These are phyloP conservation scores for Apocrypta bakeri DNA, from an alignment of 1,140 invertebrate species.

Conservation along the genomic window DNA sequence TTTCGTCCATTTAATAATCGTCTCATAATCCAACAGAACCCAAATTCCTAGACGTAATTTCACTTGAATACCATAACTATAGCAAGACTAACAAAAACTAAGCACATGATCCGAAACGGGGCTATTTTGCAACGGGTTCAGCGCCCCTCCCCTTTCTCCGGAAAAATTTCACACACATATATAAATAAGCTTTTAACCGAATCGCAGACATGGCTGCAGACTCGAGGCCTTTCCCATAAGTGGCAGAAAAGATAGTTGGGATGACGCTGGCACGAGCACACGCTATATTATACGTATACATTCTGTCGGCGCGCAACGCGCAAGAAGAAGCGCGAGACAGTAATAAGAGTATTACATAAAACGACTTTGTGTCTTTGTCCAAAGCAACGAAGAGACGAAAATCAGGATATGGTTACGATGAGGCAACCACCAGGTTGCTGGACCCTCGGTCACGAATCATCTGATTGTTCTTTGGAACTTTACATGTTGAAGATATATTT, in stretches of 20 bases:
- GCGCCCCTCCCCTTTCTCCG: background rate
- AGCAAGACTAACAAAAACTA: no score
- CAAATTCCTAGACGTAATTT: background rate
- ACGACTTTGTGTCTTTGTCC: slow-evolving; percentile 8
- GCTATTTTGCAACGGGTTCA: background rate
- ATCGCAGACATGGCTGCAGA: background rate
- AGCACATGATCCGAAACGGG: no score
- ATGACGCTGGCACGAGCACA: background rate
- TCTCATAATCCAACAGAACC: background rate
- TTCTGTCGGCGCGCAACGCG: background rate
- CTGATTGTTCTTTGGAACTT: background rate
- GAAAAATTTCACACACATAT: background rate
- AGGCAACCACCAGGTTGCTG: slow-evolving; percentile 4
- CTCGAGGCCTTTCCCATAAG: slow-evolving; percentile 10
- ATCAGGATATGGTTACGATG: slow-evolving; percentile 1
- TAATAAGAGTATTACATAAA: slow-evolving; percentile 33
- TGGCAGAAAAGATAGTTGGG: slow-evolving; percentile 18
- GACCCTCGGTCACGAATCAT: background rate
- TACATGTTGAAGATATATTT: no score
- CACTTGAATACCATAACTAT: no score
- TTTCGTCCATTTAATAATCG: background rate
- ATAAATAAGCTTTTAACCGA: background rate
- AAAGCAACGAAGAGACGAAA: background rate
- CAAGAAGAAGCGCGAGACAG: slow-evolving; percentile 30
- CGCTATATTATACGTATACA: background rate